phyloP scores from a whole-genome alignment of 2,113 vertebrate species.

The Lynx canadensis region DNA sequence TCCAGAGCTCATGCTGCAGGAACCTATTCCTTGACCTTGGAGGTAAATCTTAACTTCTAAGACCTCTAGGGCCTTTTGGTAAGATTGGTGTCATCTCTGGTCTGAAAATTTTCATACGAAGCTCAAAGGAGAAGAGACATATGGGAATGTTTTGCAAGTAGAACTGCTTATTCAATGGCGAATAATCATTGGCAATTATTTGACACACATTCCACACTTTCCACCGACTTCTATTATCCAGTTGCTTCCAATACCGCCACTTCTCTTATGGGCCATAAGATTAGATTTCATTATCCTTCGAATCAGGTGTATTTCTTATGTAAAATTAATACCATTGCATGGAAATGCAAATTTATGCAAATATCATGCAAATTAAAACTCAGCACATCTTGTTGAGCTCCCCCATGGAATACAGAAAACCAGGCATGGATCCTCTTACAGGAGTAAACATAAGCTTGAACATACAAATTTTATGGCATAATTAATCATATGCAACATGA shows the following conservation, averaged over 20 bases:
- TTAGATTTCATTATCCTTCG: neutral
- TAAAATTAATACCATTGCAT: constrained; percentile 52
- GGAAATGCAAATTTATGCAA: constrained; percentile 69
- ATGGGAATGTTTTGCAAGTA: neutral
- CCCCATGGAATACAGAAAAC: constrained; percentile 12
- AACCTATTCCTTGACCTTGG: neutral
- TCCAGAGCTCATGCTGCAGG: neutral
- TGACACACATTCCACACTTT: neutral
- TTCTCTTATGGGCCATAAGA: neutral
- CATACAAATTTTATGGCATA: constrained; percentile 23
- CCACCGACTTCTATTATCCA: neutral
- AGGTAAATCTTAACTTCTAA: neutral
- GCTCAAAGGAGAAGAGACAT: neutral
- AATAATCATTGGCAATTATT: neutral
- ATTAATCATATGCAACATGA: constrained; percentile 54
- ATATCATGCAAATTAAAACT: constrained; percentile 36
- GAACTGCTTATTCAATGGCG: neutral
- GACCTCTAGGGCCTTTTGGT: neutral
- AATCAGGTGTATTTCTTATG: constrained; percentile 43
- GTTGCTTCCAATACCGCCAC: neutral
- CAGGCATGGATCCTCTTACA: neutral
- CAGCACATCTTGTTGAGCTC: neutral
- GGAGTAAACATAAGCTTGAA: neutral
- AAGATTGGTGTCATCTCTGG: neutral
- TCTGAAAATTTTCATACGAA: neutral